Evolutionary conservation across 2,888 invertebrate genomes (phyloP), one percentile per base, ranked within the genome.

Genomic region (Luperina testacea): DNA sequence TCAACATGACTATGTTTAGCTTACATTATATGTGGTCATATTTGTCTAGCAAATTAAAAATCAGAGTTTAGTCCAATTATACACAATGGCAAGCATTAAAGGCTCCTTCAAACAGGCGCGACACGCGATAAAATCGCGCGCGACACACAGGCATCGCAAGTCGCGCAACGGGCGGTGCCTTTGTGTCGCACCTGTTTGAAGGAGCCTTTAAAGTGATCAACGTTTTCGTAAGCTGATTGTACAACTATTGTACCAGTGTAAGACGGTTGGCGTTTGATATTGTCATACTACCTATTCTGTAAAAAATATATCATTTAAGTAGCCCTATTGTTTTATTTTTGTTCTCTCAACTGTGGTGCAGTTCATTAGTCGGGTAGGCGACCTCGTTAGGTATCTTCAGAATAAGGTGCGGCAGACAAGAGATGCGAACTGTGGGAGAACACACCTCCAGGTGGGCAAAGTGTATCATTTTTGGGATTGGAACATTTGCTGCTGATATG

Each of bases 251-350:
- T 59, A 72, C 82, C 82, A 73, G 73, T 82, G 82, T 82, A 82
- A 71, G 70, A 51, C 24, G 9, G 32, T 48, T 82, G 69, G 27
- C 65, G 53, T 69, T 82, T 82, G 83, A 78, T 82, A 78, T 82
- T 83, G 78, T 83, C 83, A 69, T 83, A 75, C 45, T 72, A 72
- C 51, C 1, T 61, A 27, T 74, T 63, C 32, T 72, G 27, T 75
- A 78, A 83, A 70, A 82, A 78, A 70, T 78, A 82, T 75, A 82
- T 68, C 0, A 51, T 68, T 27, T 75, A 83, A 83, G 78, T 45
- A 72, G 53, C 32, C 1, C 5, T 11, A 32, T 57, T 83, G 57
- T 83, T 83, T 82, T 74, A 70, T 71, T 82, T 81, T 13, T 38
- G 13, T 8, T 8, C 2, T 70, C 1, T 9, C n/a, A 1, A n/a